Evolutionary conservation across 2,797 vertebrate genomes (phyloP).

Genomic region (Clangula hyemalis): DNA sequence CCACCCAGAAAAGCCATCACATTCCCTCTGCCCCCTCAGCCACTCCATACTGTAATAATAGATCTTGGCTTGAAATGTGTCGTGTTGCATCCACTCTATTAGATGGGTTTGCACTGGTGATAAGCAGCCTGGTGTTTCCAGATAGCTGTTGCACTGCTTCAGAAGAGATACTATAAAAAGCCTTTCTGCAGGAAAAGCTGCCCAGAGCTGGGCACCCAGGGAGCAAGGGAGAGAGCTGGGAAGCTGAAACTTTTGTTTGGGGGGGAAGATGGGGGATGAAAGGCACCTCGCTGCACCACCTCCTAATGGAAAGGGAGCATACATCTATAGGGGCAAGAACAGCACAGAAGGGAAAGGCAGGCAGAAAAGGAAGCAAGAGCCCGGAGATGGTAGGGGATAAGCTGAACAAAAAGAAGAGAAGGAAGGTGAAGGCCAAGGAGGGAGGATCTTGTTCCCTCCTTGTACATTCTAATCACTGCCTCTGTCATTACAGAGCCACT

Average conservation of each 20-base stretch:
- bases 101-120: not conserved
- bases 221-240: not conserved
- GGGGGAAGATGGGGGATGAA: not conserved
- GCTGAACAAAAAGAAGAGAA: not conserved
- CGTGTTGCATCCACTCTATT: not conserved
- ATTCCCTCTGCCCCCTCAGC: not conserved
- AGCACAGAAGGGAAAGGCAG: not conserved
- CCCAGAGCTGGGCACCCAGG: not conserved
- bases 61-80: not conserved
- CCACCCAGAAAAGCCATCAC: not conserved
- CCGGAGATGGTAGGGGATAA: not conserved
- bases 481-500: not conserved
- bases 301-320: not conserved
- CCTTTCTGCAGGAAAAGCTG: not conserved
- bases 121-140: not conserved
- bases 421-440: not conserved
- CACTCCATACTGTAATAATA: not conserved
- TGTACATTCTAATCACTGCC: not conserved
- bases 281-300: rapidly evolving
- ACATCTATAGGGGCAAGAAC: not conserved
- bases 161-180: not conserved
- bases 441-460: not conserved
- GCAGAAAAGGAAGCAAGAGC: not conserved
- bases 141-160: not conserved
- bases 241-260: not conserved